These are phyloP conservation scores for Leistus spinibarbis DNA, from an alignment of 2,888 invertebrate genomes.

Conservation along the genomic window DNA sequence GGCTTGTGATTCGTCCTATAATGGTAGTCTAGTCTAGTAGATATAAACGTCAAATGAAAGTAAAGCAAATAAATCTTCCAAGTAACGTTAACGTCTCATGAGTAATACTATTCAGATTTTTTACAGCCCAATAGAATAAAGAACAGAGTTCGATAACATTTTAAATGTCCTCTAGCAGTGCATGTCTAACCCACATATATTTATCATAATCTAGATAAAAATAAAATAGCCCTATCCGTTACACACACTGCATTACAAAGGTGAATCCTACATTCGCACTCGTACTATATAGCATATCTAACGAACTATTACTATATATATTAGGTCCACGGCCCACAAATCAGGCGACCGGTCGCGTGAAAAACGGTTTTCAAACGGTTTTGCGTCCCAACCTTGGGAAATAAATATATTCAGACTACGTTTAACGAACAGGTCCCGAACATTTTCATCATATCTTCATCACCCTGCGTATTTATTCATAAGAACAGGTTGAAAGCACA, in stretches of 20 bases:
- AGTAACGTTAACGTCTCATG: background rate
- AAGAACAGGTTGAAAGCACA: background rate
- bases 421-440: constrained; percentile 28
- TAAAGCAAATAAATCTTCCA: background rate
- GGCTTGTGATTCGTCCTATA: background rate
- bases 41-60: background rate
- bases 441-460: constrained; percentile 29
- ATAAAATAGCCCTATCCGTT: background rate
- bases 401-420: constrained; percentile 35
- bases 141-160: background rate
- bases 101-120: background rate
- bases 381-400: background rate
- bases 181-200: background rate
- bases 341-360: background rate
- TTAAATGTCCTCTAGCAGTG: background rate
- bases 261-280: no score
- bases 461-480: constrained; percentile 20
- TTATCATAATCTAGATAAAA: background rate
- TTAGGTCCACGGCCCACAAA: background rate
- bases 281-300: background rate
- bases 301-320: background rate
- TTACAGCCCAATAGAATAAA: background rate
- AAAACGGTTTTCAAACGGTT: background rate
- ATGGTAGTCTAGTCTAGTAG: background rate
- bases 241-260: background rate